A percentile compares a stretch with the other conserved stretches of the same genome.
phyloP scores from a whole-genome alignment of 2,797 vertebrate species.

The Valencia hispanica region DNA sequence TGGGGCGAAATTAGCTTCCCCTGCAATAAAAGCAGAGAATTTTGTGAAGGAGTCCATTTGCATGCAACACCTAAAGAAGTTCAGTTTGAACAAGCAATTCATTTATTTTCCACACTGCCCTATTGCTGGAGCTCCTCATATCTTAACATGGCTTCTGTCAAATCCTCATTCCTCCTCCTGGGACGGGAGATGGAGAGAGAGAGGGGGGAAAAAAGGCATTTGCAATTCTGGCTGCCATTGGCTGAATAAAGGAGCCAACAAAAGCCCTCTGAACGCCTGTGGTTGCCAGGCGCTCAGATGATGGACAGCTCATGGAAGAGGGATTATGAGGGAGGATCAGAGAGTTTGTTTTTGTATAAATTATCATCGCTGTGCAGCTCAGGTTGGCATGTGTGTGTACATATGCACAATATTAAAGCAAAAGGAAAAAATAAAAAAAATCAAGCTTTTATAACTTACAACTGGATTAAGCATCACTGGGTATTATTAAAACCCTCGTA shows the following conservation, averaged over 20 bases:
- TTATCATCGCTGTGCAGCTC: constrained; percentile 38
- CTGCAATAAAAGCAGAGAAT: not conserved
- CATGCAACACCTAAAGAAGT: not conserved
- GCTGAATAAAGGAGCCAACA: constrained; percentile 40
- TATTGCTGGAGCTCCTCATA: constrained; percentile 5
- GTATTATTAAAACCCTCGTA: not conserved
- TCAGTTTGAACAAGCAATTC: not conserved
- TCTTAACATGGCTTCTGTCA: constrained; percentile 7
- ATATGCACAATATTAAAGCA: not conserved
- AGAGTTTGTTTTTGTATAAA: constrained; percentile 64
- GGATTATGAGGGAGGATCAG: constrained; percentile 68
- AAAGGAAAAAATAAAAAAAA: not conserved
- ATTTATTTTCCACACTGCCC: not conserved
- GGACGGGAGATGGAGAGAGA: constrained; percentile 7
- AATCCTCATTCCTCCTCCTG: constrained; percentile 20
- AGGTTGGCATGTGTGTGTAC: not conserved
- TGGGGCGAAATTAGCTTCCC: constrained; percentile 3
- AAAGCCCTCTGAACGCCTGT: constrained; percentile 34
- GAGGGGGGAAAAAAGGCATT: constrained; percentile 26
- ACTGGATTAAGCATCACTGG: not conserved
- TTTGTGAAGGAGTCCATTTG: not conserved
- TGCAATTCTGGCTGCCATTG: constrained; percentile 47
- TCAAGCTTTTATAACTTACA: not conserved
- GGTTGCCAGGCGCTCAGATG: constrained; percentile 61
- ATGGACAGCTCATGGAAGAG: constrained; percentile 56